Evolutionary conservation across 2,888 invertebrate species (phyloP).

Genomic region (Lasioglossum lativentre): DNA sequence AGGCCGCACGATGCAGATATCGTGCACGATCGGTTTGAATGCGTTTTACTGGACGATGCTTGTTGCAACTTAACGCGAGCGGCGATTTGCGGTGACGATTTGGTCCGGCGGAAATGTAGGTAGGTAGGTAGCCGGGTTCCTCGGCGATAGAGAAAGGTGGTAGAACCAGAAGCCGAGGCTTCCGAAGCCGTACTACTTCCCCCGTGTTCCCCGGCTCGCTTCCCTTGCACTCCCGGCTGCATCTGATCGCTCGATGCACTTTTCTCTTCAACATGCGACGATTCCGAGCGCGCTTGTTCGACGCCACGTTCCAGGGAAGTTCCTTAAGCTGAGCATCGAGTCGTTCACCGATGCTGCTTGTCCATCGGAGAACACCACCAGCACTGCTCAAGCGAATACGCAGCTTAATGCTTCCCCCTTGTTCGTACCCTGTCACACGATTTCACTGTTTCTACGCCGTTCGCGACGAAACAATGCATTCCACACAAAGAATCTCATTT

Average conservation of each 20-base stretch:
- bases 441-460: background rate
- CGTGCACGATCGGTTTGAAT: background rate
- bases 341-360: background rate
- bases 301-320: conserved; percentile 24
- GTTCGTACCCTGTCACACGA: background rate
- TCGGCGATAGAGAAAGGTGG: conserved; percentile 57
- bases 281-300: conserved; percentile 26
- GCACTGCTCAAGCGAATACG: background rate
- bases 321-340: conserved; percentile 26
- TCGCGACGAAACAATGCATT: background rate
- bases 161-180: conserved; percentile 75
- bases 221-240: conserved; percentile 57
- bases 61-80: conserved; percentile 62
- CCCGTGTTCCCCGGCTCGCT: conserved; percentile 72
- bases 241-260: conserved; percentile 66
- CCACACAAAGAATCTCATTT: background rate
- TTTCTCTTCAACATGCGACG: conserved; percentile 36
- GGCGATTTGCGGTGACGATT: conserved; percentile 75
- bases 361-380: background rate
- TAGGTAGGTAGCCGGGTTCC: conserved; percentile 74
- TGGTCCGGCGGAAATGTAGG: conserved; percentile 74
- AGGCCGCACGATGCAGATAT: too few relatives aligned
- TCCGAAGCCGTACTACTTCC: conserved; percentile 81
- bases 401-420: background rate
- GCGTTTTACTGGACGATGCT: background rate